A percentile compares a stretch with the other conserved stretches of the same genome.
phyloP scores from a whole-genome alignment of 2,113 vertebrate genomes.

The Eleginops maclovinus region DNA sequence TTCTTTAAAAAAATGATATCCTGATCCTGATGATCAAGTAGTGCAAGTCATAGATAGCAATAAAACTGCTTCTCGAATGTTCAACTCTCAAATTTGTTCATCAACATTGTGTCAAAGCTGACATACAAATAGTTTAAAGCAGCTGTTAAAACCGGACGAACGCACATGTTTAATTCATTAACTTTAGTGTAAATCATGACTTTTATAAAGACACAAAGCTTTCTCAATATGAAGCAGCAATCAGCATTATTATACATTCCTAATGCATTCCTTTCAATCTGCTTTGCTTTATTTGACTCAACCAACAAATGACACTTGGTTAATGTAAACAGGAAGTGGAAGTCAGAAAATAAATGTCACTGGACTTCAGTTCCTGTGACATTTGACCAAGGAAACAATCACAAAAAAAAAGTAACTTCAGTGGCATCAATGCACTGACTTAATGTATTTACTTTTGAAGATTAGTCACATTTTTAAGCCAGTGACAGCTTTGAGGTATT shows the following conservation, averaged over 20 bases:
- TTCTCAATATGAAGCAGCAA: background rate
- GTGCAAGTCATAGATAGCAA: background rate
- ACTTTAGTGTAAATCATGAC: too few relatives aligned
- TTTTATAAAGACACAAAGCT: background rate
- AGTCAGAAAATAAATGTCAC: conserved; percentile 2
- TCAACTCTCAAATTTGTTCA: background rate
- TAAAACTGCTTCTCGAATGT: background rate
- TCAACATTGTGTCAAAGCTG: background rate
- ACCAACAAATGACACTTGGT: background rate
- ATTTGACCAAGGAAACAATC: background rate
- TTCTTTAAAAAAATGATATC: background rate
- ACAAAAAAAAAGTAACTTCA: background rate
- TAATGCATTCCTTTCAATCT: background rate
- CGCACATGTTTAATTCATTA: background rate
- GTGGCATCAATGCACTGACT: background rate
- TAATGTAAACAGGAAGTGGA: conserved; percentile 38
- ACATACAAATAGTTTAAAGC: background rate
- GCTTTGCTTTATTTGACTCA: background rate
- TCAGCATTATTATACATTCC: background rate
- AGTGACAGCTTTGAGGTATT: background rate
- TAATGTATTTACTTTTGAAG: background rate
- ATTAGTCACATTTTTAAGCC: background rate
- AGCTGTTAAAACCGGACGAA: background rate
- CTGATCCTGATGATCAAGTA: background rate
- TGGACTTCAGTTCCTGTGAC: background rate